Evolutionary conservation across 2,113 vertebrate genomes (phyloP), one percentile per base, ranked within the genome.

Genomic region (Crotalus horridus): DNA sequence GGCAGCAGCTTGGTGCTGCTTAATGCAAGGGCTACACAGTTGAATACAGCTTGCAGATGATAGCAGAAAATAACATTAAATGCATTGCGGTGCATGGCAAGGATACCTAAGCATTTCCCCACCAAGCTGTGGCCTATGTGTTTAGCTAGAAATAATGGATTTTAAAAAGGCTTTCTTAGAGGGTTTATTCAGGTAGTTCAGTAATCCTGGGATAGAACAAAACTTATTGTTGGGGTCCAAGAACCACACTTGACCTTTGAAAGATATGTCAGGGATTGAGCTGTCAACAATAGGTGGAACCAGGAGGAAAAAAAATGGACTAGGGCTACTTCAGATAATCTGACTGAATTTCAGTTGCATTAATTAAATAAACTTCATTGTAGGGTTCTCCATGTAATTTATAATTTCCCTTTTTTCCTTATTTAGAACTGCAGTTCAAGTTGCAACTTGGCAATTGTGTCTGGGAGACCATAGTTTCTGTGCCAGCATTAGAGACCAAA

Each of bases 1-100:
- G 46, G 24, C 59, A 90, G 24, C 43, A 93, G 13, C 94, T 93
- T 89, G 93, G 90, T 94, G 90, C 90, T 93, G 86, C 94, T 94
- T 88, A 93, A 87, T 95, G 96, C 95, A 92, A 94, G 95, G 94
- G 96, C 95, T 93, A 96, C 96, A 94, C 96, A 91, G 95, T 96
- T 94, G 95, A 96, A 43, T 21, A 9, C 11, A 55, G 86, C 93
- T 95, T 88, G 94, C 85, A 4, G 0, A 92, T 94, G 87, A 26
- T 81, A 92, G 88, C 69, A 94, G 85, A 92, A 90, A 55, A 43
- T 56, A 43, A 29, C n/a, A 85, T 23, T 54, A 74, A 94, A 87
- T 69, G 24, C 20, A 64, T 95, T 94, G 90, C 90, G 95, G 95
- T 89, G 61, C 91, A 91, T 88, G 86, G 91, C 64, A 94, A 4